A percentile compares a stretch with the other conserved stretches of the same genome.
These are phyloP conservation scores for Steromphala cineraria DNA, from an alignment of 2,888 invertebrate genomes.

Conservation along the genomic window DNA sequence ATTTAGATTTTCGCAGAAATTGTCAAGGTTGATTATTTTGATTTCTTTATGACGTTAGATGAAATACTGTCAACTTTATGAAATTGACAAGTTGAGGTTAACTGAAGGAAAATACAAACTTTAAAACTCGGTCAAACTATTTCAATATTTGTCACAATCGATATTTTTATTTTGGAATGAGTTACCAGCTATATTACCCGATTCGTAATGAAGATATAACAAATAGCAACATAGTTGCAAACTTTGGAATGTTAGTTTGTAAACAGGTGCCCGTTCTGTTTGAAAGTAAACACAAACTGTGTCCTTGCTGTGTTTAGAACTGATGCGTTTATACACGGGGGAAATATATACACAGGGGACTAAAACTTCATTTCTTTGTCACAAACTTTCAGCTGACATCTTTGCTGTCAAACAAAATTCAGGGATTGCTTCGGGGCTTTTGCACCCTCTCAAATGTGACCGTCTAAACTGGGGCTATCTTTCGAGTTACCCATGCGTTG, in stretches of 20 bases:
- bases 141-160: too few species aligned
- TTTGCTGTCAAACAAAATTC: constrained; percentile 1
- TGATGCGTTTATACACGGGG: neutral
- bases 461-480: neutral
- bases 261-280: constrained; percentile 3
- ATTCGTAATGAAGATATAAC: too few species aligned
- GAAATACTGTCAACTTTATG: too few species aligned
- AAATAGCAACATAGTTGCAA: neutral
- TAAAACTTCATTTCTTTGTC: neutral
- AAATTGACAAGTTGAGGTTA: too few species aligned
- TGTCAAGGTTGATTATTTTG: too few species aligned
- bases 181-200: too few species aligned
- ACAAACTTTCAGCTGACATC: constrained; percentile 4
- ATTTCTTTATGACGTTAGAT: too few species aligned
- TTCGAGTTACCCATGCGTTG: neutral
- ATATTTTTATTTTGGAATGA: too few species aligned
- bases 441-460: neutral
- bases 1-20: neutral
- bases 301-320: neutral
- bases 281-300: neutral
- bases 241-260: neutral
- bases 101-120: too few species aligned
- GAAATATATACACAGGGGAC: neutral
- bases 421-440: neutral
- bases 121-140: too few species aligned